Base-by-base conservation (phyloP, 2,888 invertebrate genomes). In the Zeuzera pyrina region DNA sequence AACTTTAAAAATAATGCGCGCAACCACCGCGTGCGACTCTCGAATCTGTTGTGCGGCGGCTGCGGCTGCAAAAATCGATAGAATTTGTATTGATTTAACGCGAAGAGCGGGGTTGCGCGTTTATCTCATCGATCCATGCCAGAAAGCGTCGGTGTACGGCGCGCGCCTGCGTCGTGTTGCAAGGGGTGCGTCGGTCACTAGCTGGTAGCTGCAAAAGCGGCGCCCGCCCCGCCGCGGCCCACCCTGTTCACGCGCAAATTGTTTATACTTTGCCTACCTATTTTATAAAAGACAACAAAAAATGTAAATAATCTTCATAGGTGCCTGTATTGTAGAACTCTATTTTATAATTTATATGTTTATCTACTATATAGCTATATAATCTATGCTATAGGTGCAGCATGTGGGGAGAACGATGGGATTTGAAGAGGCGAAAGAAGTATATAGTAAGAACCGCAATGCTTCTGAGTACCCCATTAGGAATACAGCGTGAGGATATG, bases 51-150 rank as follows among this genome's bases (percentile, higher is more conserved):
- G 68, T 81, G 81, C 81, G 84, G 84, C 85, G 85, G 84, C 86
- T 85, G 85, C 85, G 86, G 85, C 86, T 85, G 64, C 76, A 74
- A 87, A 89, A 89, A 90, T 90, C 90, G 89, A 90, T 90, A 86
- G 84, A 86, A 86, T 86, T 85, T 70, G 85, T 88, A 90, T 89
- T 89, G 88, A 88, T 88, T 86, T 84, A 84, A 77, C 70, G 70
- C 81, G 77, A 84, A 66, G 64, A 89, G 88, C 88, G 86, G 88
- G 87, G 86, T 86, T 86, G 88, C 87, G 87, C 89, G 87, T 89
- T 88, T 89, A 90, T 90, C 88, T 85, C 86, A 90, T 90, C 89
- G 90, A 90, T 88, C 81, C 72, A 71, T 56, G 63, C 53, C 47
- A 47, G 62, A 57, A 58, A 60, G 69, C 65, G 65, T 60, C 55